Conservation (phyloP, 2,797 vertebrate genomes). For the Lagodon rhomboides region DNA sequence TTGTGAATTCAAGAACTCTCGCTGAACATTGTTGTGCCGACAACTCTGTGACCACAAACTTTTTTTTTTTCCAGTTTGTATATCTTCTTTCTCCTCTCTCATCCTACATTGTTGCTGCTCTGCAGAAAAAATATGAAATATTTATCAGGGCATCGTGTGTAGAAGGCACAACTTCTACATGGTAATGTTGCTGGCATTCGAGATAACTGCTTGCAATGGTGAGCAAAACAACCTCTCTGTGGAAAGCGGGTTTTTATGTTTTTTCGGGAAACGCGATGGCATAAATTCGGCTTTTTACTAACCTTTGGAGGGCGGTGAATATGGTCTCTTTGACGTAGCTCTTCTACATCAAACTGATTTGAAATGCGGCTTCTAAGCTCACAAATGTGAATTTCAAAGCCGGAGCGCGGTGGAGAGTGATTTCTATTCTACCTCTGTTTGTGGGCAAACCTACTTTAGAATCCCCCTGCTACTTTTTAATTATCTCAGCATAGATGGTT, state of each 20-base stretch:
- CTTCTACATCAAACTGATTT: conserved; percentile 72
- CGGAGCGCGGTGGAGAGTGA: conserved; percentile 40
- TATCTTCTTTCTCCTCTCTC: conserved; percentile 66
- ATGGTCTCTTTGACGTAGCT: conserved; percentile 54
- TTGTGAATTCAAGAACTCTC: conserved; percentile 53
- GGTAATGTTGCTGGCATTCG: conserved; percentile 75
- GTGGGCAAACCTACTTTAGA: conserved; percentile 66
- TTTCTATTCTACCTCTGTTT: conserved; percentile 62
- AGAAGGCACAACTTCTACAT: conserved; percentile 77
- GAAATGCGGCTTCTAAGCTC: conserved; percentile 66
- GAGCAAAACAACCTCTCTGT: conserved; percentile 74
- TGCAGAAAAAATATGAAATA: conserved; percentile 84
- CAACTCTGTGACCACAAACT: conserved; percentile 72
- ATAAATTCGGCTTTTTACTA: conserved; percentile 69
- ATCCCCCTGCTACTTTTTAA: conserved; percentile 70
- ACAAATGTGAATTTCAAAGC: conserved; percentile 70
- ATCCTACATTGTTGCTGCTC: conserved; percentile 73
- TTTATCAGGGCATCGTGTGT: conserved; percentile 82
- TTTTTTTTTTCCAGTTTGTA: conserved; percentile 61
- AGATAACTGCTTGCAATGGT: conserved; percentile 75
- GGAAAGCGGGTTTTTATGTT: conserved; percentile 62
- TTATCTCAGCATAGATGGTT: conserved; percentile 74
- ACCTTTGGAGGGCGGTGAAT: conserved; percentile 64
- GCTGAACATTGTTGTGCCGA: conserved; percentile 74
- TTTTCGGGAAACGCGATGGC: conserved; percentile 49